phyloP scores from a whole-genome alignment of 2,797 vertebrate genomes.

The Hirundo rustica region DNA sequence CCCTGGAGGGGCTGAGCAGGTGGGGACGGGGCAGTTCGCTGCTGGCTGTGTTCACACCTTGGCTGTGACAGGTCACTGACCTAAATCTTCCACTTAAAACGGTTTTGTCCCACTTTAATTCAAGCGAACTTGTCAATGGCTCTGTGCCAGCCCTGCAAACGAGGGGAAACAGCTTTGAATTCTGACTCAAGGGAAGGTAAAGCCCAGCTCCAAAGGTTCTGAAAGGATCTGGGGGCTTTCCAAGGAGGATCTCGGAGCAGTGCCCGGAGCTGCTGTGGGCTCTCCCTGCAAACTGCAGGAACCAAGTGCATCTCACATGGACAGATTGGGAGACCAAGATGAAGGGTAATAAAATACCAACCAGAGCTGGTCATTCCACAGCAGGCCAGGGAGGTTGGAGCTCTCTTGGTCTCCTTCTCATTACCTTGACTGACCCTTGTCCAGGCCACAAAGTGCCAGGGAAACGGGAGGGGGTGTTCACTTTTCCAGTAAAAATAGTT shows the following conservation, averaged over 20 bases:
- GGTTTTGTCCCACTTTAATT: neutral
- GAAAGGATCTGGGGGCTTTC: neutral
- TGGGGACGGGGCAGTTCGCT: neutral
- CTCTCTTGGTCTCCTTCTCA: neutral
- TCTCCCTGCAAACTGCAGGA: neutral
- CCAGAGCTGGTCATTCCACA: neutral
- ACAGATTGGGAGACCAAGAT: neutral
- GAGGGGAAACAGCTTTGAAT: neutral
- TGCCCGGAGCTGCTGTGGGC: neutral
- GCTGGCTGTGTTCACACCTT: neutral
- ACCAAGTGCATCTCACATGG: neutral
- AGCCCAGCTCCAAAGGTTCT: neutral
- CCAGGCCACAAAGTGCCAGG: neutral
- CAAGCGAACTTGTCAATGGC: neutral
- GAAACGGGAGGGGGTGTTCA: neutral
- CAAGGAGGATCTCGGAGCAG: neutral
- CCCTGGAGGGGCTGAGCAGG: neutral
- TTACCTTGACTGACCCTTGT: slow-evolving; percentile 47
- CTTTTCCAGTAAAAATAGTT: slow-evolving; percentile 16
- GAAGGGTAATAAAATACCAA: neutral
- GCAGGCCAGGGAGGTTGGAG: neutral
- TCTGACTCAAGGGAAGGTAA: neutral
- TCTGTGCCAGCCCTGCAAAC: neutral
- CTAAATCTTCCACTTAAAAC: neutral
- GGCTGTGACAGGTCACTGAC: neutral